phyloP scores from a whole-genome alignment of 2,797 vertebrate genomes.

The Jordanella pulchra region DNA sequence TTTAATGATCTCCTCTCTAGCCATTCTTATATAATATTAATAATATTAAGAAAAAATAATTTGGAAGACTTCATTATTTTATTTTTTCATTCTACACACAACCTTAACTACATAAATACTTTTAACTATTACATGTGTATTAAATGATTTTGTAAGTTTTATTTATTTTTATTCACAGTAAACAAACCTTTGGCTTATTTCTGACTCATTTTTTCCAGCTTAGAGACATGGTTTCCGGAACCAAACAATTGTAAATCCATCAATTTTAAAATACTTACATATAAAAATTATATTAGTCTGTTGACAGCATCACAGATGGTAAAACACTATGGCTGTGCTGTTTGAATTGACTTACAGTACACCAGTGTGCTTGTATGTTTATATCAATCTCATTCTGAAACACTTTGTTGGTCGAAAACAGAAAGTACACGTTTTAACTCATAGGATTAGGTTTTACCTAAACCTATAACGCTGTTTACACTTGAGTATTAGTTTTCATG shows the following conservation, averaged over 20 bases:
- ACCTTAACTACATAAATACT: neutral
- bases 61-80: neutral
- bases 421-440: too few relatives aligned
- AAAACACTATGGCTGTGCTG: neutral
- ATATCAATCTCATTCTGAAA: too few relatives aligned
- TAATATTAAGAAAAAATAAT: neutral
- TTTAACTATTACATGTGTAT: neutral
- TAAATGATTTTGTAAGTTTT: neutral
- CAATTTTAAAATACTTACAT: neutral
- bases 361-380: too few relatives aligned
- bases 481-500: too few relatives aligned
- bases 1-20: neutral
- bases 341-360: neutral
- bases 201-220: neutral
- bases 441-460: too few relatives aligned
- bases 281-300: neutral
- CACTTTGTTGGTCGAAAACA: too few relatives aligned
- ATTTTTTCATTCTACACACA: neutral
- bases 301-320: neutral
- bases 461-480: too few relatives aligned
- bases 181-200: neutral
- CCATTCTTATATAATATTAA: too few relatives aligned
- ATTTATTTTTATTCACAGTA: neutral
- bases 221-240: too few relatives aligned
- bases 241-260: neutral